Evolutionary conservation across 1,140 invertebrate species (phyloP).

Genomic region (Conus betulinus): DNA sequence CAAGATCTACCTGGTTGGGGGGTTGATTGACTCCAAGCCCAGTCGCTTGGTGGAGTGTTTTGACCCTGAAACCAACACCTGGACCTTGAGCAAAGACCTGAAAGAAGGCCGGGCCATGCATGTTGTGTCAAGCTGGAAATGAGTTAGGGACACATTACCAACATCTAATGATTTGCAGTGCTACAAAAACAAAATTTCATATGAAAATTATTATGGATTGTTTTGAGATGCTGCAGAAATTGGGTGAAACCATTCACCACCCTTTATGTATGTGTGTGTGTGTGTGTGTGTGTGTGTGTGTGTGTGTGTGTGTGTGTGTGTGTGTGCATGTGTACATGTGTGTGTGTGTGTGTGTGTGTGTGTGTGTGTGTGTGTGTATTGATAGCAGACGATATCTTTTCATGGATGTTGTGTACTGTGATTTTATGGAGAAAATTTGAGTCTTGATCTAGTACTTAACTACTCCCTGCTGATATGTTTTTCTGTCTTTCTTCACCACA

Average conservation of each 20-base stretch:
- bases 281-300: too few species aligned
- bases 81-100: conserved; percentile 78
- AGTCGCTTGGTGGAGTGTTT: conserved; percentile 85
- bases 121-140: conserved; percentile 70
- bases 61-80: conserved; percentile 86
- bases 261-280: too few species aligned
- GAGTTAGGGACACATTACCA: conserved; percentile 39
- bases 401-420: neutral
- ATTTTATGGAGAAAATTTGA: neutral
- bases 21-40: conserved; percentile 78
- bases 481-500: neutral
- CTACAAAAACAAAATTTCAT: neutral
- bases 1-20: conserved; percentile 88
- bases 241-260: too few species aligned
- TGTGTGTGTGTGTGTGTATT: too few species aligned
- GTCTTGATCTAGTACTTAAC: too few species aligned
- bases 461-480: neutral
- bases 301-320: too few species aligned
- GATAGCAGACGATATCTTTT: too few species aligned
- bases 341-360: too few species aligned
- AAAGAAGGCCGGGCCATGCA: conserved; percentile 64
- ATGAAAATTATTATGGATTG: neutral
- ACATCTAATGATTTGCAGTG: neutral
- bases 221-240: too few species aligned
- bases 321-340: too few species aligned